phyloP scores from a whole-genome alignment of 2,888 invertebrate species.

The Hemaris fuciformis region DNA sequence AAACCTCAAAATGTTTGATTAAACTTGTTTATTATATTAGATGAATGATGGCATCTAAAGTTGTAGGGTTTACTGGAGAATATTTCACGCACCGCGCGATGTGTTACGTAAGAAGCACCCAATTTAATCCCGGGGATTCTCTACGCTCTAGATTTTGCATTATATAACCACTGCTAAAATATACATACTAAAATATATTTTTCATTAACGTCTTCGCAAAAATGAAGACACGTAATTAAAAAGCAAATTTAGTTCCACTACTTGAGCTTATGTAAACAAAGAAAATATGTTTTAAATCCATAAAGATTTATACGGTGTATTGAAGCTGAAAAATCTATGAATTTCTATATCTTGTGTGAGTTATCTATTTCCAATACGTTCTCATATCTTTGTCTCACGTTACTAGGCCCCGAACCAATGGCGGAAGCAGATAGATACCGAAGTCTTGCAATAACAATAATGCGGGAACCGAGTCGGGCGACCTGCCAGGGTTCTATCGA shows the following conservation, averaged over 20 bases:
- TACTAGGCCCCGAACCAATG: slow-evolving; percentile 72
- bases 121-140: background rate
- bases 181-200: background rate
- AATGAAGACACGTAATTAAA: background rate
- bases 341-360: slow-evolving; percentile 3
- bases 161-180: background rate
- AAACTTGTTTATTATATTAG: background rate
- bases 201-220: background rate
- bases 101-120: background rate
- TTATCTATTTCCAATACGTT: slow-evolving; percentile 18
- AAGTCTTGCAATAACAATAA: slow-evolving; percentile 79
- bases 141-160: background rate
- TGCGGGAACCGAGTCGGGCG: slow-evolving; percentile 77
- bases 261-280: background rate
- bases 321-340: background rate
- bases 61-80: background rate
- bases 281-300: background rate
- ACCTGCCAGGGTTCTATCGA: slow-evolving; percentile 79
- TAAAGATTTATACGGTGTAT: background rate
- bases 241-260: background rate
- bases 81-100: slow-evolving; percentile 15
- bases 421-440: slow-evolving; percentile 72
- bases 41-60: background rate
- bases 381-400: slow-evolving; percentile 61
- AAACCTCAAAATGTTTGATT: background rate